Conservation (phyloP, 2,888 invertebrate species). For the Horisme vitalbata region DNA sequence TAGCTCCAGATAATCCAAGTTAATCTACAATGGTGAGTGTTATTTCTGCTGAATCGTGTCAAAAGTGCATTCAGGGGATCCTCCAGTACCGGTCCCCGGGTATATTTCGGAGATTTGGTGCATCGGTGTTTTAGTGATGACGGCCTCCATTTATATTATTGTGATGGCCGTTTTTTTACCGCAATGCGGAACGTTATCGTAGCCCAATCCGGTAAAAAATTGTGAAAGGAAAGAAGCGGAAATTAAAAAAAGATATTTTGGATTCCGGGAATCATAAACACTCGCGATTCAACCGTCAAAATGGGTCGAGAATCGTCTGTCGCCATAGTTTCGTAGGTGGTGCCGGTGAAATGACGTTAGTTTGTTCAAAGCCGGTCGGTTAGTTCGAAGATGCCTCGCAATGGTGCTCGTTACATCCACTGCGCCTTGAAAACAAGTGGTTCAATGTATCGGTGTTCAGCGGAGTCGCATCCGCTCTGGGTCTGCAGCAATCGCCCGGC, state of each 20-base stretch:
- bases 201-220: slow-evolving; percentile 44
- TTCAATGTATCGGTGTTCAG: slow-evolving; percentile 39
- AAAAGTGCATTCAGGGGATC: slow-evolving; percentile 65
- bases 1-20: slow-evolving; percentile 84
- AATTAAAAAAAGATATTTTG: slow-evolving; percentile 34
- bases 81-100: slow-evolving; percentile 48
- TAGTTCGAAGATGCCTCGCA: slow-evolving; percentile 51
- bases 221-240: slow-evolving; percentile 36
- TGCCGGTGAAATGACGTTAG: slow-evolving; percentile 70
- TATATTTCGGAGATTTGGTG: slow-evolving; percentile 76
- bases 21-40: slow-evolving; percentile 84
- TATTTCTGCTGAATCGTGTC: slow-evolving; percentile 69
- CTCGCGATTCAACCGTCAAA: slow-evolving; percentile 45
- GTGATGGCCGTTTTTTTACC: slow-evolving; percentile 81
- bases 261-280: slow-evolving; percentile 36
- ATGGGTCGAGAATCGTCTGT: slow-evolving; percentile 61
- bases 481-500: slow-evolving; percentile 78
- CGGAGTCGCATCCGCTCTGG: slow-evolving; percentile 46
- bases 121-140: slow-evolving; percentile 81
- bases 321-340: slow-evolving; percentile 74
- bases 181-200: slow-evolving; percentile 75
- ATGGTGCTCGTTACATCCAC: slow-evolving; percentile 48
- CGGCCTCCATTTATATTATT: slow-evolving; percentile 82
- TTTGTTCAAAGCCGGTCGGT: slow-evolving; percentile 49
- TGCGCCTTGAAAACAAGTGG: slow-evolving; percentile 50